phyloP scores from a whole-genome alignment of 2,113 vertebrate genomes.

The Turnix velox region DNA sequence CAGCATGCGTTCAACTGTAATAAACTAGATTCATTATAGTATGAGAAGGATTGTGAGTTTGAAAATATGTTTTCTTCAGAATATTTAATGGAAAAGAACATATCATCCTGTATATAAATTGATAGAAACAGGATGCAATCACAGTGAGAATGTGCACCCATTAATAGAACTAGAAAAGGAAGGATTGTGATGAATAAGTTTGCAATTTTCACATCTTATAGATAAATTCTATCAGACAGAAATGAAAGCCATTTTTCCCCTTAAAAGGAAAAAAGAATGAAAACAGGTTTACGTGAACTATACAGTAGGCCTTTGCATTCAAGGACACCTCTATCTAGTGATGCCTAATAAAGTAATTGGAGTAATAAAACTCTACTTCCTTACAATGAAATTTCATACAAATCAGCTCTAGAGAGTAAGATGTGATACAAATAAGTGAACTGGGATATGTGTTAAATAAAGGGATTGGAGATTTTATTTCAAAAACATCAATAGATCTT shows the following conservation, averaged over 20 bases:
- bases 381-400: background rate
- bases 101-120: slow-evolving; percentile 9
- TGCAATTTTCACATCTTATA: slow-evolving; percentile 22
- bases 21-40: slow-evolving; percentile 56
- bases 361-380: background rate
- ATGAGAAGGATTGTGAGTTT: background rate
- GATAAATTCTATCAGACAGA: slow-evolving; percentile 37
- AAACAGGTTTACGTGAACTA: background rate
- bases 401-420: background rate
- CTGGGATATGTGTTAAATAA: background rate
- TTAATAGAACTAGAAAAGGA: slow-evolving; percentile 23
- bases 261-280: background rate
- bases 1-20: slow-evolving; percentile 1
- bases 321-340: background rate
- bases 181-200: slow-evolving; percentile 32
- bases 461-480: accelerated
- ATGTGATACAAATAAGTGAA: background rate
- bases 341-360: background rate
- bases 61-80: slow-evolving; percentile 30
- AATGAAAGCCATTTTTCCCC: slow-evolving; percentile 21
- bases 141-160: background rate
- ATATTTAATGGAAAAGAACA: slow-evolving; percentile 40
- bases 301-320: background rate
- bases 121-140: slow-evolving; percentile 34
- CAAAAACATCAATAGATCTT: background rate